Base-by-base conservation (phyloP, 2,113 vertebrate genomes). In the Percopsis transmontana region DNA sequence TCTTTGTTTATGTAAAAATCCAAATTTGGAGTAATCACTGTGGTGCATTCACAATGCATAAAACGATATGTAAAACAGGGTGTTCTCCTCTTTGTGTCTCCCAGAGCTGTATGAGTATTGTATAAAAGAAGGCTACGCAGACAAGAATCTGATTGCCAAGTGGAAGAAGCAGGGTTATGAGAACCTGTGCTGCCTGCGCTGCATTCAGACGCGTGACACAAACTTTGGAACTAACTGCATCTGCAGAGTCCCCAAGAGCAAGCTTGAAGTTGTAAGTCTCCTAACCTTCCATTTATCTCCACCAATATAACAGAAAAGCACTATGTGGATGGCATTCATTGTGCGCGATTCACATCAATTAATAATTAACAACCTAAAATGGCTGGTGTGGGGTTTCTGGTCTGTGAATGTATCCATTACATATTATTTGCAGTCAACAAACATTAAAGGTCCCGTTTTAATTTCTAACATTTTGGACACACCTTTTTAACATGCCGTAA, bases 111-210 rank as follows among this genome's bases (percentile, higher is more conserved):
- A 99, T 0, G 97, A 99, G 0, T 99, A 98, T 56, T 99, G 97
- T 70, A 97, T 98, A 84, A 97, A 91, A 83, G 97, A 99, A 85
- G 96, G 97, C 2, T 99, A 99, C 0, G 97, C 97, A 27, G 97
- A 98, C 83, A 98, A 98, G 83, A 99, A 99, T 82, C 89, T 99
- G 63, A 99, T 99, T 39, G 97, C 97, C 1, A 99, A 98, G 82
- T 99, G 96, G 97, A 99, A 99, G 86, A 99, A 99, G 67, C 97
- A 98, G 74, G 97, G 96, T 5, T 99, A 99, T 0, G 97, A 99
- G 89, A 99, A 99, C 68, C 87, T 99, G 41, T 99, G 97, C 85
- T 99, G 97, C 74, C 88, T 99, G 77, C 94, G 96, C 7, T 99
- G 97, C 80, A 99, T 99, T 81, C 97, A 99, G 89, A 98, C 96